Percentiles rank a stretch among this genome's conserved stretches.
Conservation (phyloP, 2,113 vertebrate genomes). For the Conger conger region DNA sequence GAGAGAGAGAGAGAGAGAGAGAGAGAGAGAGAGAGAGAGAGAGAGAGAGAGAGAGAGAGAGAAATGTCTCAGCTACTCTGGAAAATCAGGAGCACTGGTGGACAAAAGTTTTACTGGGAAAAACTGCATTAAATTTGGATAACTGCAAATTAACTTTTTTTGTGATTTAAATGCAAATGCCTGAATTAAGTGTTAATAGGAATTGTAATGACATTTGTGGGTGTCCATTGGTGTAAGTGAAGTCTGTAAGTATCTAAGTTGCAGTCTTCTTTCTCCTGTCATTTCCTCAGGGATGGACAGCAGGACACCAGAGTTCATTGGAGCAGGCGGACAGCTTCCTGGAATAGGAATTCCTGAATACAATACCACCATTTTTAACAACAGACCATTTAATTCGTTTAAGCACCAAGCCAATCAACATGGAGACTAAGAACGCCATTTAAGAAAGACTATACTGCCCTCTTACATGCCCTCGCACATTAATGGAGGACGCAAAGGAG, state of each 20-base stretch:
- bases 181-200: background rate
- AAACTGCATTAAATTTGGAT: background rate
- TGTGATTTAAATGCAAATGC: background rate
- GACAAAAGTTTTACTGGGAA: background rate
- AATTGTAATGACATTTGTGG: background rate
- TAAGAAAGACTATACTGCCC: background rate
- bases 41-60: background rate
- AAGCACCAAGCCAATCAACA: too few relatives aligned
- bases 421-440: background rate
- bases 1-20: background rate
- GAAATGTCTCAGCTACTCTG: background rate
- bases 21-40: background rate
- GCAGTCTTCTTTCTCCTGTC: background rate
- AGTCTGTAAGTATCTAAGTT: background rate
- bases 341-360: constrained; percentile 45
- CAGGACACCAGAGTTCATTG: constrained; percentile 67
- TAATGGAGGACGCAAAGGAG: too few relatives aligned
- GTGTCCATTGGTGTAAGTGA: background rate
- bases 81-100: background rate
- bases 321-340: constrained; percentile 84
- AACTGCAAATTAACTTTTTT: background rate
- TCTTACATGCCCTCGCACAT: too few relatives aligned
- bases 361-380: background rate
- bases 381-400: background rate
- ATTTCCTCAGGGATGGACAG: constrained; percentile 73